Percentiles rank a stretch among this genome's conserved stretches.
Conservation (phyloP, 2,888 invertebrate species). For the Mythimna lalbum region DNA sequence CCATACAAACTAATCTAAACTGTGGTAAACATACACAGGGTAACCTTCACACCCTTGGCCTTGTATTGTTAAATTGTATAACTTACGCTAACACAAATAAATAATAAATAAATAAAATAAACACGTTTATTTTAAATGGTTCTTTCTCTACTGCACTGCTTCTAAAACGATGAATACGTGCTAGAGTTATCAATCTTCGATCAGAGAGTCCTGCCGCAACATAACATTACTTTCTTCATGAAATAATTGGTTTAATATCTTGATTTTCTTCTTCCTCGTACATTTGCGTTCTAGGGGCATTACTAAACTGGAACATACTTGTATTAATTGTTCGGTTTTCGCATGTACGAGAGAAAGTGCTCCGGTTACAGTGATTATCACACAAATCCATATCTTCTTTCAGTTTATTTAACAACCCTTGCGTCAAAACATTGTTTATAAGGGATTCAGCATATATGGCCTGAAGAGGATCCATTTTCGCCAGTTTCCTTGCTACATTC, state of each 20-base stretch:
- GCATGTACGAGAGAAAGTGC: background rate
- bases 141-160: too few relatives aligned
- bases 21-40: too few relatives aligned
- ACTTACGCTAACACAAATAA: too few relatives aligned
- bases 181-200: background rate
- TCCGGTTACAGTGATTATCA: conserved; percentile 1
- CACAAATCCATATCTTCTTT: conserved; percentile 4
- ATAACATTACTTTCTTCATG: background rate
- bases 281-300: background rate
- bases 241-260: conserved; percentile 14
- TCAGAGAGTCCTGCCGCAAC: background rate
- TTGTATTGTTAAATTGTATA: too few relatives aligned
- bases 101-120: too few relatives aligned
- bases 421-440: conserved; percentile 2
- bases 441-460: conserved; percentile 19
- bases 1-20: too few relatives aligned
- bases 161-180: background rate
- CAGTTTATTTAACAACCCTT: conserved; percentile 9
- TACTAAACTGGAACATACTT: background rate
- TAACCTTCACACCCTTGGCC: too few relatives aligned
- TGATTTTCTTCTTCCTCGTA: conserved; percentile 2
- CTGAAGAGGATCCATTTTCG: conserved; percentile 6
- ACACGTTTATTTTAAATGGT: too few relatives aligned
- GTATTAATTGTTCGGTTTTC: conserved; percentile 3
- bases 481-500: conserved; percentile 12